Base-by-base conservation (phyloP, 2,113 vertebrate genomes). In the Vulpes ferrilata region DNA sequence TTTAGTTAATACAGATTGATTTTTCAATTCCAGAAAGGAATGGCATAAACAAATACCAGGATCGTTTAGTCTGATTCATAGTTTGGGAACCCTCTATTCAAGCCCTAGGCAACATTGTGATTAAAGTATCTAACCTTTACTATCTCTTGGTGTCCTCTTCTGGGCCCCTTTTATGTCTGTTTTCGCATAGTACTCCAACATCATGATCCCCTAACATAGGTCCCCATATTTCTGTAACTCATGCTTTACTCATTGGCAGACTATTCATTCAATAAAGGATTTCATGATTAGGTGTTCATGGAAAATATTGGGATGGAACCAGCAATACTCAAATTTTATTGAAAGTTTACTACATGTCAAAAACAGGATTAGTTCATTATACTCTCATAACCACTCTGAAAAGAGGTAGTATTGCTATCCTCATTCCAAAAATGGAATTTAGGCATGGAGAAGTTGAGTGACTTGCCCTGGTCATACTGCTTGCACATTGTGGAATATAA, bases 1-100 rank as follows among this genome's bases (percentile, higher is more conserved):
- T 96, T 87, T 64, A 92, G 43, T 79, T 96, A 89, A 95, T 89
- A 60, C 3, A 35, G 35, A 53, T 59, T 93, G 57, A 69, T 93
- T 35, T 43, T 86, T 86, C 59, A 89, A 16, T 87, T 94, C 62
- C 65, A 93, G 32, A 67, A 79, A 93, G 30, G 43, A 84, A 80
- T 82, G 64, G 9, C 60, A 73, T 25, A 88, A 93, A 59, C 7
- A 62, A 76, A 55, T n/a, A 64, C n/a, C n/a, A 79, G 57, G n/a
- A 27, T 71, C 11, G 23, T 67, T 76, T 95, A 69, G 89, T 30
- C 88, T 90, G 62, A 43, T 67, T 81, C 15, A 19, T 88, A 80
- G 57, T 7, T 11, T 11, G 38, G 30, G 69, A 60, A 1, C 0
- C 3, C 2, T 65, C 11, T 85, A 16, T 55, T 80, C 17, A 11